Conservation (phyloP, 2,888 invertebrate species). For the Caenorhabditis virilis region DNA sequence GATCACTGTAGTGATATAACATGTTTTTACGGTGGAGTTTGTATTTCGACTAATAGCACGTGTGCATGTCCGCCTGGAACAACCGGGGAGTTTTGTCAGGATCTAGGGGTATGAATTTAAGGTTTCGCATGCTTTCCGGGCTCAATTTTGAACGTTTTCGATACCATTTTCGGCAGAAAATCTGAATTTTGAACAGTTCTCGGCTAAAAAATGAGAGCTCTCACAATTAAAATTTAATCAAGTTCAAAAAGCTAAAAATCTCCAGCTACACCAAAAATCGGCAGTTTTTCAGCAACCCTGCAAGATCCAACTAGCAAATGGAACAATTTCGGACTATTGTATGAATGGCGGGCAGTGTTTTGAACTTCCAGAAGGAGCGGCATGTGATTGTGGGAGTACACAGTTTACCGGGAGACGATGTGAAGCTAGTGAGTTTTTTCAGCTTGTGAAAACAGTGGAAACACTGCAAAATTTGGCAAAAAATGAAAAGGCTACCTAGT, state of each 20-base stretch:
- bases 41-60: conserved; percentile 9
- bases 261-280: not conserved
- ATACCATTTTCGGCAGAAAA: too few relatives aligned
- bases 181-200: too few relatives aligned
- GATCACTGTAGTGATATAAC: conserved; percentile 9
- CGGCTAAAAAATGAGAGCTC: too few relatives aligned
- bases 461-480: not conserved
- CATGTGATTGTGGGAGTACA: conserved; percentile 16
- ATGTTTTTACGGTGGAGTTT: conserved; percentile 27
- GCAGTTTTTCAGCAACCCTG: conserved; percentile 28
- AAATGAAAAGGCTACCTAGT: not conserved
- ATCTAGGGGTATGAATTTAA: conserved; percentile 21
- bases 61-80: conserved; percentile 21
- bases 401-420: conserved; percentile 20
- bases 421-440: conserved; percentile 14
- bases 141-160: too few relatives aligned
- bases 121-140: too few relatives aligned
- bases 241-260: too few relatives aligned
- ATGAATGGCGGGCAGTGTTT: conserved; percentile 13
- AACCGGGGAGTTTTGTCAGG: conserved; percentile 19
- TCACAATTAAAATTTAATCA: too few relatives aligned
- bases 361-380: conserved; percentile 9
- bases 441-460: not conserved
- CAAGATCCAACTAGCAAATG: conserved; percentile 8
- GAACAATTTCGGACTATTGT: conserved; percentile 15